A percentile compares a stretch with the other conserved stretches of the same genome.
Conservation (phyloP, 2,888 invertebrate species). For the Priocnemis perturbator region DNA sequence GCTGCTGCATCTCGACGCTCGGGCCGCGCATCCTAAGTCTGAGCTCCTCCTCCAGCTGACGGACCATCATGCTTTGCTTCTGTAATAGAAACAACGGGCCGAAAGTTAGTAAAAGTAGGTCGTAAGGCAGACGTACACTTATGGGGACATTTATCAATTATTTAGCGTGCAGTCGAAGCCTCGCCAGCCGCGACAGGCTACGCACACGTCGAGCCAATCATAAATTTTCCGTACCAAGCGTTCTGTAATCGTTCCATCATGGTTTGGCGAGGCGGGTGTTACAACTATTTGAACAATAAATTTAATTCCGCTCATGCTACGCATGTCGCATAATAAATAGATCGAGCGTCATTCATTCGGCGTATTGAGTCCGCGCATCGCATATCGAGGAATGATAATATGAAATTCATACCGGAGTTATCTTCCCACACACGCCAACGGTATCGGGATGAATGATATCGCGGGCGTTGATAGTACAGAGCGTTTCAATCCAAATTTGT, state of each 20-base stretch:
- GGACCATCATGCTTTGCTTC: conserved; percentile 97
- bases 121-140: not conserved
- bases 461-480: too few species aligned
- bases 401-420: too few species aligned
- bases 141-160: not conserved
- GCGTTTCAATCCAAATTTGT: too few species aligned
- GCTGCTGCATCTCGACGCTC: conserved; percentile 93
- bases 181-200: conserved; percentile 1
- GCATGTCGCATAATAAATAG: not conserved
- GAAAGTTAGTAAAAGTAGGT: not conserved
- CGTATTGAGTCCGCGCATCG: too few species aligned
- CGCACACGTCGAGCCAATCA: conserved; percentile 1
- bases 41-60: conserved; percentile 94
- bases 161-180: not conserved
- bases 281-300: too few species aligned
- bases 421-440: too few species aligned
- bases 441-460: too few species aligned
- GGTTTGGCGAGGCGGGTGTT: too few species aligned
- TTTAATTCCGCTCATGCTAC: not conserved
- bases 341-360: too few species aligned
- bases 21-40: conserved; percentile 92
- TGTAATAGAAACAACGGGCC: conserved; percentile 75
- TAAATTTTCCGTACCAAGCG: not conserved
- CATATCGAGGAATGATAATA: too few species aligned
- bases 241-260: too few species aligned